Conservation (phyloP, 2,888 invertebrate species). For the Eristalis pertinax region DNA sequence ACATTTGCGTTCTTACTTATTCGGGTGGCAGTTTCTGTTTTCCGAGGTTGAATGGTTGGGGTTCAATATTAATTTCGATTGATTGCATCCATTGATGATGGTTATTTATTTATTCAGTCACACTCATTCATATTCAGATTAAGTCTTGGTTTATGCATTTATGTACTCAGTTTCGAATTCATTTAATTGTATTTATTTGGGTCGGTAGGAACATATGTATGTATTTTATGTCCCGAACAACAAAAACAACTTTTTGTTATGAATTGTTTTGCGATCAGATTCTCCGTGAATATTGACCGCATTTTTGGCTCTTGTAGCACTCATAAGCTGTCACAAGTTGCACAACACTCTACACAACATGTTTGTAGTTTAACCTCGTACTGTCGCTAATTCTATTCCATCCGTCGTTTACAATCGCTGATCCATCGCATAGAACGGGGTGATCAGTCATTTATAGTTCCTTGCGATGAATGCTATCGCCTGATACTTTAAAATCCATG, state of each 20-base stretch:
- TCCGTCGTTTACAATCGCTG: too few species aligned
- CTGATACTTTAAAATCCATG: too few species aligned
- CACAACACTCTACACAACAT: too few species aligned
- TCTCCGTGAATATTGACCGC: too few species aligned
- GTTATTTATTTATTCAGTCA: not conserved
- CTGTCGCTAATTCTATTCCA: too few species aligned
- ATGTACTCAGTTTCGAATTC: not conserved
- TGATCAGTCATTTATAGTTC: too few species aligned
- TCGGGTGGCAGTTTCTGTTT: not conserved
- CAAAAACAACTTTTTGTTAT: not conserved
- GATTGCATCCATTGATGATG: not conserved
- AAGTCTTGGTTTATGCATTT: not conserved
- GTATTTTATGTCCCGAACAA: not conserved
- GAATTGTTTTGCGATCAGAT: not conserved
- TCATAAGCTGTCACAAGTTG: too few species aligned
- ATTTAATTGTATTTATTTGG: not conserved
- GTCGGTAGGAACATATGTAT: not conserved
- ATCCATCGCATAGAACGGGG: too few species aligned
- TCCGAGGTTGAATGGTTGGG: not conserved
- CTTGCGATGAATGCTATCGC: too few species aligned
- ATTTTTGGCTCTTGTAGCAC: too few species aligned
- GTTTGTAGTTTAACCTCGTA: too few species aligned
- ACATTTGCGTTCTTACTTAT: not conserved
- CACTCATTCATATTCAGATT: not conserved
- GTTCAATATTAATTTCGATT: not conserved